Conservation (phyloP, 2,888 invertebrate species). For the Penaeus monodon region DNA sequence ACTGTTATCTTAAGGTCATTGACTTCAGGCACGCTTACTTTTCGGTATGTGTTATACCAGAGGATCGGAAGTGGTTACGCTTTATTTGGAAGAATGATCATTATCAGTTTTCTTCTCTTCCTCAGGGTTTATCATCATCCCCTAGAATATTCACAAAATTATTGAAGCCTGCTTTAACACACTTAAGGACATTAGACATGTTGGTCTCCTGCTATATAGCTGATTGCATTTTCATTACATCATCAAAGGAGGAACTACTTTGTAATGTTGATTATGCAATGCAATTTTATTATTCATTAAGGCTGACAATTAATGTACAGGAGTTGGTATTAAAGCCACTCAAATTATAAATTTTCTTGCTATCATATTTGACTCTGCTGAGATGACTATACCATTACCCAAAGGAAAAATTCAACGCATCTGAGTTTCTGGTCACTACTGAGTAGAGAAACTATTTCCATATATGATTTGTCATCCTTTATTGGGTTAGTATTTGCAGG, state of each 20-base stretch:
- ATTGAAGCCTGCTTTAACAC: background rate
- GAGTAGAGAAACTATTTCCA: background rate
- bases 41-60: too few species aligned
- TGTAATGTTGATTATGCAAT: slow-evolving; percentile 7
- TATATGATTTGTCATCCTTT: background rate
- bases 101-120: background rate
- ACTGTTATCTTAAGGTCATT: too few species aligned
- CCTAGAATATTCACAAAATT: slow-evolving; percentile 8
- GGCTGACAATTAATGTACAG: background rate
- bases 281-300: slow-evolving; percentile 4
- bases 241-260: background rate
- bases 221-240: background rate
- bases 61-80: too few species aligned
- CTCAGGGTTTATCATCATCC: background rate
- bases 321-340: background rate
- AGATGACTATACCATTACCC: background rate
- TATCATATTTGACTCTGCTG: background rate
- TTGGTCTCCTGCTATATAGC: background rate
- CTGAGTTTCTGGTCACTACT: background rate
- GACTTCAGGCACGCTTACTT: too few species aligned
- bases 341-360: background rate
- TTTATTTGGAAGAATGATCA: background rate
- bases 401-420: background rate
- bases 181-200: background rate
- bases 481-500: background rate